These are phyloP conservation scores for Lates japonicus DNA, from an alignment of 2,797 vertebrate species.

Conservation along the genomic window DNA sequence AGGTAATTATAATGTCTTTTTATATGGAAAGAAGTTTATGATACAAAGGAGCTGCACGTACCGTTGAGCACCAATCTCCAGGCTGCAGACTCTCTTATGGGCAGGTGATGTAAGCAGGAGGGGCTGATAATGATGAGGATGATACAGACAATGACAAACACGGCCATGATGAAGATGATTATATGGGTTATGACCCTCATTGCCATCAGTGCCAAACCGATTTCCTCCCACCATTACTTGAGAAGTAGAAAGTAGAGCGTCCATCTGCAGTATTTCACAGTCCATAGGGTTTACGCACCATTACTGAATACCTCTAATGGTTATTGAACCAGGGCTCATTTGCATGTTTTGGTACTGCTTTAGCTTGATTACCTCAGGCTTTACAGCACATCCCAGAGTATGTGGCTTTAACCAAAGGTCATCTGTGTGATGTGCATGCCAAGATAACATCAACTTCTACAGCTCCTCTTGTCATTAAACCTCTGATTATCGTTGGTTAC, in stretches of 20 bases:
- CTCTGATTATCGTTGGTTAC: background rate
- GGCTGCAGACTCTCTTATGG: background rate
- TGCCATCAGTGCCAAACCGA: constrained; percentile 31
- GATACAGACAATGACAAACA: constrained; percentile 24
- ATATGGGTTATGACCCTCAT: constrained; percentile 52
- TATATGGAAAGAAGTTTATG: constrained; percentile 42
- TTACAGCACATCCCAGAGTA: constrained; percentile 23
- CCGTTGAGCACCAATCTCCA: constrained; percentile 22
- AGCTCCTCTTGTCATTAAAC: constrained; percentile 6
- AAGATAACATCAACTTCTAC: constrained; percentile 27
- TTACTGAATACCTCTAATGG: constrained; percentile 45
- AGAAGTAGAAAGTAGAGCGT: constrained; percentile 24
- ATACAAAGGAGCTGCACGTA: constrained; percentile 13
- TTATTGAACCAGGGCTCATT: constrained; percentile 50
- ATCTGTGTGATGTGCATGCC: constrained; percentile 20
- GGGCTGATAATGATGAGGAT: constrained; percentile 16
- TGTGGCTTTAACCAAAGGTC: constrained; percentile 58
- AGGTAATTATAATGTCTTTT: constrained; percentile 58
- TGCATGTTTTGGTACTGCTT: constrained; percentile 64
- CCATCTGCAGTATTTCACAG: constrained; percentile 48
- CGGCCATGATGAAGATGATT: constrained; percentile 41
- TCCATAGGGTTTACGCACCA: constrained; percentile 50
- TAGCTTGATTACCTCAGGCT: constrained; percentile 41
- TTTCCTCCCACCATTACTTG: constrained; percentile 45
- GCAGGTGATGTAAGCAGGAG: constrained; percentile 40